Percentiles rank a stretch among this genome's conserved stretches.
These are phyloP conservation scores for Gorsachius goisagi DNA, from an alignment of 2,113 vertebrate genomes.

Conservation along the genomic window DNA sequence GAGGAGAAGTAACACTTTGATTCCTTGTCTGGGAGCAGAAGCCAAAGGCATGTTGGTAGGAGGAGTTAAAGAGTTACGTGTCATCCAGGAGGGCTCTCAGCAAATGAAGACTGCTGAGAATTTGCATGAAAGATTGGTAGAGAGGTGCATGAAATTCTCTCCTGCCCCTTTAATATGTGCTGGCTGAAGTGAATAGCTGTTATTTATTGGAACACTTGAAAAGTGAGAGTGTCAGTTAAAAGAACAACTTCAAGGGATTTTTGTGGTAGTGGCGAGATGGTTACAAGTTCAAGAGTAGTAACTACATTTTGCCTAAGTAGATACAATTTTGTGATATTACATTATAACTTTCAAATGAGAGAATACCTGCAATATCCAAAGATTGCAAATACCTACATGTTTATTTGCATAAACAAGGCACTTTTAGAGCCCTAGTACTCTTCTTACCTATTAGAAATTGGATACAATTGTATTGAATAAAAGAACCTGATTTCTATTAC, in stretches of 20 bases:
- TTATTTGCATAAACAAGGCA: neutral
- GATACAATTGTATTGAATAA: neutral
- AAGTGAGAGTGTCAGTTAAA: neutral
- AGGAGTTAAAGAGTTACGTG: neutral
- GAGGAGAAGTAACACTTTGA: neutral
- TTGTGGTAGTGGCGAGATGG: neutral
- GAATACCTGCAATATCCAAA: neutral
- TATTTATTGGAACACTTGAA: neutral
- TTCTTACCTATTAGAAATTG: neutral
- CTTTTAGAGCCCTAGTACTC: neutral
- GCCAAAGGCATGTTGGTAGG: neutral
- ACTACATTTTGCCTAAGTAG: neutral
- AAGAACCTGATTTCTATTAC: neutral
- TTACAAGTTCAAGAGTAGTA: neutral
- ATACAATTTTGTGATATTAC: neutral
- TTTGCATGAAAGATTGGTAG: neutral
- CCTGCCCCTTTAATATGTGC: neutral
- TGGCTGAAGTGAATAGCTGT: neutral
- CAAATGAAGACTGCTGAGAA: neutral
- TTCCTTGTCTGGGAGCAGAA: neutral
- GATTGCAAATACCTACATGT: neutral
- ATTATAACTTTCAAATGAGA: neutral
- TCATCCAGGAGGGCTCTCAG: neutral
- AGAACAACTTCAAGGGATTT: neutral
- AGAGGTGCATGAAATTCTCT: neutral